Conservation (phyloP, 2,888 invertebrate genomes). For the Drosophila lutescens region DNA sequence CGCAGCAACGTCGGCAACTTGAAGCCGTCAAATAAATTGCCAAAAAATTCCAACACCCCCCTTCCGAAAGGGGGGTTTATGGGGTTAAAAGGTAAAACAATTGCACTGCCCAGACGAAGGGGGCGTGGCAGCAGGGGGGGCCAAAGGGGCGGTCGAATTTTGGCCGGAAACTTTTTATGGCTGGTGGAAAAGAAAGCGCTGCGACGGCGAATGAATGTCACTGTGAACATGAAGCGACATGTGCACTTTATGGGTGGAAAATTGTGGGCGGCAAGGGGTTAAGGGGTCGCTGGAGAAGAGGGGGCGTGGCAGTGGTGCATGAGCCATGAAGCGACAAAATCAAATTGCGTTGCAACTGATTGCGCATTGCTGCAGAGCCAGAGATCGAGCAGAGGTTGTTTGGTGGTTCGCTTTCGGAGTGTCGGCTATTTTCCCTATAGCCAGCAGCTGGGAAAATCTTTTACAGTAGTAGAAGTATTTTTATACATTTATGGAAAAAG, state of each 20-base stretch:
- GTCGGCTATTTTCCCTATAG: not conserved
- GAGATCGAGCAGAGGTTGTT: constrained; percentile 19
- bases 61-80: not conserved
- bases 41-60: constrained; percentile 53
- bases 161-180: constrained; percentile 50
- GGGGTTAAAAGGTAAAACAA: constrained; percentile 55
- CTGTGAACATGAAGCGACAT: constrained; percentile 83
- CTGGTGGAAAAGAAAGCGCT: constrained; percentile 65
- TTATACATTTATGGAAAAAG: not conserved
- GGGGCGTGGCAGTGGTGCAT: constrained; percentile 18
- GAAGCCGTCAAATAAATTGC: constrained; percentile 79
- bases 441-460: not conserved
- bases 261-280: constrained; percentile 15
- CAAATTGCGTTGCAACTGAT: constrained; percentile 81
- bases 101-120: constrained; percentile 65
- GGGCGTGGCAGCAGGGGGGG: not conserved
- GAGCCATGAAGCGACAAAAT: constrained; percentile 79
- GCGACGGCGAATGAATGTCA: constrained; percentile 82
- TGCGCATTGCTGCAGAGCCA: constrained; percentile 67
- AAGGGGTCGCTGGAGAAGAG: not conserved
- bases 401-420: not conserved
- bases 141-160: not conserved
- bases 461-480: not conserved
- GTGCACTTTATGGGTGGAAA: constrained; percentile 82
- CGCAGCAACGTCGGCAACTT: constrained; percentile 81